Percentiles rank a stretch among this genome's conserved stretches.
Conservation (phyloP, 2,888 invertebrate species). For the Orthonychiurus folsomi region DNA sequence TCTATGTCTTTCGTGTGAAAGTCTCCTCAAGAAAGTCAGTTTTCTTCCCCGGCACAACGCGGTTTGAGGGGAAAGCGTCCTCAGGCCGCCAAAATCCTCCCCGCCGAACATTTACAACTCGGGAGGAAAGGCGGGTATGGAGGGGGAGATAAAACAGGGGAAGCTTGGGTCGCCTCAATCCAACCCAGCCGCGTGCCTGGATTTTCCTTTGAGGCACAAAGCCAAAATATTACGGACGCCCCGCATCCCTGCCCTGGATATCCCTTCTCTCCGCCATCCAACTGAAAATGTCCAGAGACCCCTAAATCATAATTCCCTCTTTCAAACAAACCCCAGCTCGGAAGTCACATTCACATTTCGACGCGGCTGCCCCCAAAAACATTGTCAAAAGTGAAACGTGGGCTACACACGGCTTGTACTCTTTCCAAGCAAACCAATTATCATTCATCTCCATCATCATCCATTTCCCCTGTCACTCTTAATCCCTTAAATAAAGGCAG, state of each 20-base stretch:
- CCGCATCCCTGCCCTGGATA: background rate
- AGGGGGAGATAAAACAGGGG: constrained; percentile 2
- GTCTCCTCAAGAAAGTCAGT: constrained; percentile 20
- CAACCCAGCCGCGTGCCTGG: too few species aligned
- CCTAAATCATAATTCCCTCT: background rate
- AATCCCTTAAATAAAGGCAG: too few species aligned
- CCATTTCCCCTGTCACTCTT: background rate
- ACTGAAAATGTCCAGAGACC: background rate
- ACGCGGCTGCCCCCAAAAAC: background rate
- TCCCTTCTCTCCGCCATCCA: too few species aligned
- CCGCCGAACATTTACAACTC: background rate
- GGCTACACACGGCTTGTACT: background rate
- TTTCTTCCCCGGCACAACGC: constrained; percentile 16
- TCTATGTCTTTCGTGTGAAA: constrained; percentile 28
- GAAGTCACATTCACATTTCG: background rate
- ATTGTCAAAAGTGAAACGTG: background rate
- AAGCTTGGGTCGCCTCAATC: too few species aligned
- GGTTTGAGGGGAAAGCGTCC: background rate
- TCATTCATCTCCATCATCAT: background rate
- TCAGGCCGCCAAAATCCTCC: background rate
- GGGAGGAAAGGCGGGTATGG: background rate
- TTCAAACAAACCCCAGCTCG: background rate
- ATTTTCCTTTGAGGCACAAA: background rate
- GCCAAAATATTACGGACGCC: too few species aligned
- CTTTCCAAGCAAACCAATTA: background rate